Conservation (phyloP, 2,113 vertebrate species). For the Patagioenas fasciata region DNA sequence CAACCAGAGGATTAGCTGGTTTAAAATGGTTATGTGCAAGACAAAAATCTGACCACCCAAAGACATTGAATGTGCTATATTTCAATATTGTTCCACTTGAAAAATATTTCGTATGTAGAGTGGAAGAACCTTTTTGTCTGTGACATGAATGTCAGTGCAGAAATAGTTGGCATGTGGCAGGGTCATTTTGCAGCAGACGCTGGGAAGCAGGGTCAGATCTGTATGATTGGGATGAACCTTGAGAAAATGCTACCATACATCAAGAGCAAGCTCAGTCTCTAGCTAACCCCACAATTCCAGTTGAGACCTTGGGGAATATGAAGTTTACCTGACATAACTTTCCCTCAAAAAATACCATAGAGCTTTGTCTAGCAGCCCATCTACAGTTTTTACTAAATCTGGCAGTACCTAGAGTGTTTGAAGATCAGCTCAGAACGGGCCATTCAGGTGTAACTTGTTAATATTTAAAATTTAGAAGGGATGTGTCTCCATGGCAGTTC, state of each 20-base stretch:
- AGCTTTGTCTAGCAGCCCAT: neutral
- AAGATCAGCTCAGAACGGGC: neutral
- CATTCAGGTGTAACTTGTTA: neutral
- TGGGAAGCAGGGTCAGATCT: neutral
- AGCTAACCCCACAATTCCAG: neutral
- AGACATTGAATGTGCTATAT: neutral
- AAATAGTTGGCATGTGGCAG: neutral
- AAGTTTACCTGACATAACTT: neutral
- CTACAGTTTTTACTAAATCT: neutral
- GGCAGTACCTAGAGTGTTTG: neutral
- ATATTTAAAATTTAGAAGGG: neutral
- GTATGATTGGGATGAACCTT: neutral
- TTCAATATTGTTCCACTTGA: neutral
- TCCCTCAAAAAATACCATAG: neutral
- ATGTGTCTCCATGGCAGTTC: neutral
- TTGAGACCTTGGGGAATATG: neutral
- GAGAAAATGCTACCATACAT: neutral
- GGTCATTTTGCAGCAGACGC: neutral
- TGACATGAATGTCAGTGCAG: rapidly evolving
- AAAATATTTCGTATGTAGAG: neutral
- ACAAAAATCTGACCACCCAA: neutral
- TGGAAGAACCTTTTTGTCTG: neutral
- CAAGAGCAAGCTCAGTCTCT: neutral
- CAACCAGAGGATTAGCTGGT: neutral
- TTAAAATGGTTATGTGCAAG: neutral